These are phyloP conservation scores for Cataglyphis cursor DNA, from an alignment of 2,888 invertebrate species.

Conservation along the genomic window DNA sequence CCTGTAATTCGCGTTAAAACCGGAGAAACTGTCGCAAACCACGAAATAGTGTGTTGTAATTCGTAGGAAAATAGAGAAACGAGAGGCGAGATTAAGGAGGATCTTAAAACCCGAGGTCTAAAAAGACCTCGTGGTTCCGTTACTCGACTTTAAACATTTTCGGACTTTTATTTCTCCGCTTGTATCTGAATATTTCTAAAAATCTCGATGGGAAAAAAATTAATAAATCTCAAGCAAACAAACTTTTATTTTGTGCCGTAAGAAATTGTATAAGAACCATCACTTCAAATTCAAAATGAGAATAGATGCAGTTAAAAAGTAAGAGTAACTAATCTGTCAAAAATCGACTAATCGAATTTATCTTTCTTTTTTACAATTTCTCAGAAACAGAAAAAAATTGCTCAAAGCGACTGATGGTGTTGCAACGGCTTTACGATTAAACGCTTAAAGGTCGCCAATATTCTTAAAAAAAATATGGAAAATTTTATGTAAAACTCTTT, in stretches of 20 bases:
- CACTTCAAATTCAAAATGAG: not conserved
- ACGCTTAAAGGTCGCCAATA: not conserved
- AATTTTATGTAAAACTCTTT: no score
- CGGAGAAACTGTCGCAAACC: constrained; percentile 42
- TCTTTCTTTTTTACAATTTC: not conserved
- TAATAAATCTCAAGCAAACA: not conserved
- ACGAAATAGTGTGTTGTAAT: constrained; percentile 40
- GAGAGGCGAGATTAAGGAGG: not conserved
- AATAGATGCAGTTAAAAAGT: constrained; percentile 10
- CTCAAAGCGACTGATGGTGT: not conserved
- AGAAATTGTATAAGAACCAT: not conserved
- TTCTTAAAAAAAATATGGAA: not conserved
- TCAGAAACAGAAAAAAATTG: not conserved
- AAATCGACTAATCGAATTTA: not conserved
- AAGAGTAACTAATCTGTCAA: not conserved
- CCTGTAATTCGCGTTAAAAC: constrained; percentile 54
- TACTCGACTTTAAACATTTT: not conserved
- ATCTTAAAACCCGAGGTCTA: not conserved
- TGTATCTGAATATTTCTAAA: not conserved
- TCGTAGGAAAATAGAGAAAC: constrained; percentile 47
- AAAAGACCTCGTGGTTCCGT: not conserved
- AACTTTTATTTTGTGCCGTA: not conserved
- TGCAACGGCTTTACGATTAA: not conserved
- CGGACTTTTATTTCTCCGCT: not conserved
- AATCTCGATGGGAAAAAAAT: not conserved